phyloP scores from a whole-genome alignment of 2,113 vertebrate species.

The Himantopus leucocephalus region DNA sequence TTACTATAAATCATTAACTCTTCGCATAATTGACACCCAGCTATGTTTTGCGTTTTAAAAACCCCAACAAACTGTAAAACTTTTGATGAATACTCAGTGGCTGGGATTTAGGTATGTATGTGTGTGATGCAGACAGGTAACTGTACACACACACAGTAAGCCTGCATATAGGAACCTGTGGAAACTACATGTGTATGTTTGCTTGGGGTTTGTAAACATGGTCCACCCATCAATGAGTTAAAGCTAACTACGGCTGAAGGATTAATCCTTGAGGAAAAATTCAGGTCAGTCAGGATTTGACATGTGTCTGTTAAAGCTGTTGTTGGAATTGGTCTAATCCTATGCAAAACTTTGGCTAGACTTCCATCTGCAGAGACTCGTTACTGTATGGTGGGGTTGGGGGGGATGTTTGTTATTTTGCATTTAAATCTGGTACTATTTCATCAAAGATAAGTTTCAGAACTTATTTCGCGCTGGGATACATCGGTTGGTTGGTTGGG shows the following conservation, averaged over 20 bases:
- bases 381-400: accelerated
- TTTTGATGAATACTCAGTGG: accelerated
- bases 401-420: accelerated
- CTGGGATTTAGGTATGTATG: accelerated
- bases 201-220: no score
- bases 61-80: neutral
- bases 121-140: neutral
- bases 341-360: neutral
- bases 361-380: neutral
- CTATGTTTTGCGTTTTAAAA: accelerated
- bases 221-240: neutral
- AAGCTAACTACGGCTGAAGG: neutral
- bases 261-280: conserved; percentile 34
- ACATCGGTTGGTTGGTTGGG: accelerated
- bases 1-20: neutral
- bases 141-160: accelerated
- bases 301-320: conserved; percentile 25
- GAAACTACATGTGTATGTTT: accelerated
- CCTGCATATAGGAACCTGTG: accelerated
- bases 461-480: neutral
- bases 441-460: neutral
- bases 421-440: neutral
- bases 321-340: conserved; percentile 15
- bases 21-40: accelerated
- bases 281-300: conserved; percentile 35